Percentiles rank a stretch among this genome's conserved stretches.
Evolutionary conservation across 1,140 invertebrate genomes (phyloP).

Genomic region (Dufourea novaeangliae): DNA sequence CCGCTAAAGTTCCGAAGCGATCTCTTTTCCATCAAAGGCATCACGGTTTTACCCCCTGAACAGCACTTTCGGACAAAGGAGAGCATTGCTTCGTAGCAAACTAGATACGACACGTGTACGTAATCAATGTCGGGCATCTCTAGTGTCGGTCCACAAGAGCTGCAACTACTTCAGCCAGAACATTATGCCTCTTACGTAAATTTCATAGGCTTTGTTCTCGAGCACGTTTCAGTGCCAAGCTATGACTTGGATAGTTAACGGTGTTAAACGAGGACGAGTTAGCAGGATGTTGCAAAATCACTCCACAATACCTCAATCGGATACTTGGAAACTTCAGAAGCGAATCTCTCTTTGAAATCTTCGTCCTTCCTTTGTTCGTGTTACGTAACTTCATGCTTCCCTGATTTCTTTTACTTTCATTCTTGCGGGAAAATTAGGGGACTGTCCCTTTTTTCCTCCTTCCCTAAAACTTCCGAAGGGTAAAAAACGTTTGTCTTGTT

Average conservation of each 20-base stretch:
- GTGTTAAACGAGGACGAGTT: not conserved
- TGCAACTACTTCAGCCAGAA: conserved; percentile 55
- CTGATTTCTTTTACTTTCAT: conserved; percentile 34
- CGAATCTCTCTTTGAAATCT: not conserved
- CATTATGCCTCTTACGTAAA: conserved; percentile 68
- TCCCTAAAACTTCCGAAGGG: conserved; percentile 45
- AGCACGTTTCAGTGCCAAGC: conserved; percentile 64
- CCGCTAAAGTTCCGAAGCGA: not conserved
- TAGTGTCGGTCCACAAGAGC: conserved; percentile 60
- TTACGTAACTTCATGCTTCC: conserved; percentile 38
- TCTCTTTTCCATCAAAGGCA: conserved; percentile 19
- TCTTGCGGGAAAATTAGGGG: conserved; percentile 4
- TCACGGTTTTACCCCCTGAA: conserved; percentile 19
- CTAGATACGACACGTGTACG: conserved; percentile 75
- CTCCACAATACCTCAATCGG: not conserved
- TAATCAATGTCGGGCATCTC: conserved; percentile 78
- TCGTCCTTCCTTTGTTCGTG: conserved; percentile 8
- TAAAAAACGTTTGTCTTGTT: conserved; percentile 35
- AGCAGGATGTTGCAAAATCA: not conserved
- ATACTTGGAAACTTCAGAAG: not conserved
- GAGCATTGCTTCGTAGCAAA: conserved; percentile 61
- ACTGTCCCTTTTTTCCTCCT: conserved; percentile 24
- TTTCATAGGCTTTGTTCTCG: conserved; percentile 67
- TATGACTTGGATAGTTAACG: not conserved
- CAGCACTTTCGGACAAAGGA: conserved; percentile 56